Conservation (phyloP, 2,888 invertebrate genomes). For the Esperia sulphurella region DNA sequence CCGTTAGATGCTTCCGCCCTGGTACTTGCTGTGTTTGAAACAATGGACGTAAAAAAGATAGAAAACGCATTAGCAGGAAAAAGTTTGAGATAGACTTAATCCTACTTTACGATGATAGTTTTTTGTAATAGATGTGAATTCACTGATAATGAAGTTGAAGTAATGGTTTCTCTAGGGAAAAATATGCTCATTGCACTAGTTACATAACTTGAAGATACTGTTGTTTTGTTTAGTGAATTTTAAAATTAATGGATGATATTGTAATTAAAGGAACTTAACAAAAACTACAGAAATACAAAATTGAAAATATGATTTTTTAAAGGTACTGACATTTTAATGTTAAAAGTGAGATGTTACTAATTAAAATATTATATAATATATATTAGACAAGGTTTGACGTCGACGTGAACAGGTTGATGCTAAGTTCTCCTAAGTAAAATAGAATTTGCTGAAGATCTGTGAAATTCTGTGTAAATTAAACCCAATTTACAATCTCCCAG, state of each 20-base stretch:
- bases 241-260: not conserved
- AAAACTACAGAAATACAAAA: not conserved
- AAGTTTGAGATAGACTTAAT: constrained; percentile 8
- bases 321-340: no score
- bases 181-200: not conserved
- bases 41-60: constrained; percentile 12
- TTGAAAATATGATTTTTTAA: no score
- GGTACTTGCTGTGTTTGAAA: constrained; percentile 4
- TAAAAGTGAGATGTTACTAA: no score
- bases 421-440: no score
- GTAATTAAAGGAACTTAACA: no score
- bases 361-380: no score
- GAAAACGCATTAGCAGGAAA: constrained; percentile 12
- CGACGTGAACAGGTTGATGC: no score
- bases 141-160: constrained; percentile 1
- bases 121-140: constrained; percentile 11
- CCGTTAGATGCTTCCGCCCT: constrained; percentile 17
- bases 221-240: not conserved
- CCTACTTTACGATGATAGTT: constrained; percentile 5
- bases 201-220: not conserved
- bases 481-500: no score
- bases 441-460: no score
- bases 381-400: no score
- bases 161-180: constrained; percentile 9
- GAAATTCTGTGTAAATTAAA: no score